phyloP scores from a whole-genome alignment of 2,113 vertebrate species.

The Apodemus speciosus region DNA sequence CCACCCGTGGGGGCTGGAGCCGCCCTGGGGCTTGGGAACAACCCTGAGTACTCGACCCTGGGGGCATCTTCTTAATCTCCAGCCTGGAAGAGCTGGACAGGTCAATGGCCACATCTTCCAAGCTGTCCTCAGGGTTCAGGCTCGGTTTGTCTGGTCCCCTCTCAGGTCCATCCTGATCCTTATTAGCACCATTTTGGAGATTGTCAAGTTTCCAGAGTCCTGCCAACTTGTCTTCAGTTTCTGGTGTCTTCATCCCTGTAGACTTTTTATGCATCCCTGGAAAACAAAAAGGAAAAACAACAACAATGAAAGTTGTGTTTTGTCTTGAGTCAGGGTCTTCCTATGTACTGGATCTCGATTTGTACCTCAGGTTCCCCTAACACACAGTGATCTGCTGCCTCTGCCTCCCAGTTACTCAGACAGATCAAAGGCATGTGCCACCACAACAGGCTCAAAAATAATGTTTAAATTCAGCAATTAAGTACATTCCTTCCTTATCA shows the following conservation, averaged over 20 bases:
- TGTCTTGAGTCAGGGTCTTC: background rate
- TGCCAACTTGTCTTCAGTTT: constrained; percentile 84
- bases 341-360: background rate
- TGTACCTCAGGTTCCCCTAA: background rate
- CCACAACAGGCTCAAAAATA: background rate
- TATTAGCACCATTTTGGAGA: constrained; percentile 79
- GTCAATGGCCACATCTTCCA: constrained; percentile 90
- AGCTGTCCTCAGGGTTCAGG: constrained; percentile 72
- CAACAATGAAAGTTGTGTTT: background rate
- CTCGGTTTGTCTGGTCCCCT: constrained; percentile 65
- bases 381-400: background rate
- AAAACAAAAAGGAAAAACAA: constrained; percentile 51
- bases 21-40: background rate
- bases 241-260: constrained; percentile 88
- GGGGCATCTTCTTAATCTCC: constrained; percentile 79
- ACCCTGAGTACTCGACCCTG: constrained; percentile 60
- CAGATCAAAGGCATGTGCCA: no score
- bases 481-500: background rate
- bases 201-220: constrained; percentile 81
- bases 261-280: constrained; percentile 98
- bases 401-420: background rate
- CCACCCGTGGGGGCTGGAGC: constrained; percentile 23
- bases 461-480: constrained; percentile 38
- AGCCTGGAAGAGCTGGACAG: constrained; percentile 94
- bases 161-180: constrained; percentile 71